Percentiles rank a stretch among this genome's conserved stretches.
phyloP scores from a whole-genome alignment of 2,113 vertebrate species.

The Prietella phreatophila region DNA sequence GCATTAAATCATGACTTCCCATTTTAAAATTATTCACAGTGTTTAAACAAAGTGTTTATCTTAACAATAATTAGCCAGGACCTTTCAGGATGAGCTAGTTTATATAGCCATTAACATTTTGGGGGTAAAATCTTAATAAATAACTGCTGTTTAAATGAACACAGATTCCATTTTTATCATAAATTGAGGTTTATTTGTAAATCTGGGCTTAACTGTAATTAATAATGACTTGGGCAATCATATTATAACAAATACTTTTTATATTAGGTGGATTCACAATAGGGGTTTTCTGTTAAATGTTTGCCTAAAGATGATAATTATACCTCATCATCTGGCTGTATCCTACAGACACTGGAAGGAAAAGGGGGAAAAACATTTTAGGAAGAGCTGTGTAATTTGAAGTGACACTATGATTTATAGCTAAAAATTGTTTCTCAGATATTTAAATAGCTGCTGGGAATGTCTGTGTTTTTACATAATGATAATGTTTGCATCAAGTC shows the following conservation, averaged over 20 bases:
- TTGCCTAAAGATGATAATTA: constrained; percentile 30
- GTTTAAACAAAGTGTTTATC: background rate
- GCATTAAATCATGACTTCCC: background rate
- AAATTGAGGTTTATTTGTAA: background rate
- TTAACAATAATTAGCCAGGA: background rate
- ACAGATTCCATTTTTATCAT: background rate
- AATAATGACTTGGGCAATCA: constrained; percentile 20
- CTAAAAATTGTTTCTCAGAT: background rate
- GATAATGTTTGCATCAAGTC: background rate
- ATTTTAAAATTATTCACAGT: background rate
- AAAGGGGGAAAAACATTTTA: background rate
- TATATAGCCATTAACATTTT: background rate
- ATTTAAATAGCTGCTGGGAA: background rate
- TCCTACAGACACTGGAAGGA: constrained; percentile 16
- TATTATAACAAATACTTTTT: constrained; percentile 17
- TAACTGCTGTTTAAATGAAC: background rate
- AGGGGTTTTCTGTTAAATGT: constrained; percentile 22
- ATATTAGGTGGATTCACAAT: constrained; percentile 23
- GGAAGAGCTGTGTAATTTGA: background rate
- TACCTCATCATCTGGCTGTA: background rate
- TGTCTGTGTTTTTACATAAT: background rate
- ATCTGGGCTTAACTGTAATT: background rate
- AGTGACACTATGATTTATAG: background rate
- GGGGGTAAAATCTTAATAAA: background rate
- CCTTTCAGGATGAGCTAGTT: background rate